Percentiles rank a stretch among this genome's conserved stretches.
Conservation (phyloP, 2,797 vertebrate species). For the Pangasius mekongensis region DNA sequence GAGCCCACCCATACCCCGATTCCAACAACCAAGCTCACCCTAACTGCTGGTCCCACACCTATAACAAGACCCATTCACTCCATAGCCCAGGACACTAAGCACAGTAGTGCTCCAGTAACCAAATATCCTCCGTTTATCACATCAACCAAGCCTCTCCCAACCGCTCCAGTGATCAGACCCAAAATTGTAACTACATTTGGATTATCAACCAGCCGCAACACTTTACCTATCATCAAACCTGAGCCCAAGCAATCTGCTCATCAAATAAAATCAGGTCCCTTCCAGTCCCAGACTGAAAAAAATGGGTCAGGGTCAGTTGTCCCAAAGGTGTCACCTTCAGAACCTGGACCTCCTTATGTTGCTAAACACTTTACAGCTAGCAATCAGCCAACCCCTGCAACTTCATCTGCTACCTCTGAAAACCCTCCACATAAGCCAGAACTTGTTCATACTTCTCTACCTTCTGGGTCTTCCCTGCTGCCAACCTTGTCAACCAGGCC, state of each 20-base stretch:
- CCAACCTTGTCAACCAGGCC: not conserved
- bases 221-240: conserved; percentile 52
- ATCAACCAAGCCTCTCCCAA: conserved; percentile 33
- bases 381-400: not conserved
- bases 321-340: conserved; percentile 50
- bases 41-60: conserved; percentile 37
- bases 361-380: conserved; percentile 48
- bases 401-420: not conserved
- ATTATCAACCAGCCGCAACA: conserved; percentile 58
- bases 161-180: conserved; percentile 50
- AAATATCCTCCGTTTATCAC: conserved; percentile 38
- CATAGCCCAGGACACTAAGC: conserved; percentile 26
- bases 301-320: conserved; percentile 38
- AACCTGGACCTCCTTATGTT: conserved; percentile 46
- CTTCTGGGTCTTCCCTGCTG: conserved; percentile 26
- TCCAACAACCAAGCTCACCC: conserved; percentile 23
- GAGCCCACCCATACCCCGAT: conserved; percentile 7
- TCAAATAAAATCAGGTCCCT: conserved; percentile 41
- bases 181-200: conserved; percentile 60
- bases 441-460: not conserved
- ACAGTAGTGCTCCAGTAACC: conserved; percentile 31
- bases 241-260: conserved; percentile 48
- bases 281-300: conserved; percentile 36
- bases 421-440: not conserved
- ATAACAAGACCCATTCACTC: conserved; percentile 57